Evolutionary conservation across 2,113 vertebrate genomes (phyloP), one percentile per base, ranked within the genome.

Genomic region (Amblyornis subalaris): DNA sequence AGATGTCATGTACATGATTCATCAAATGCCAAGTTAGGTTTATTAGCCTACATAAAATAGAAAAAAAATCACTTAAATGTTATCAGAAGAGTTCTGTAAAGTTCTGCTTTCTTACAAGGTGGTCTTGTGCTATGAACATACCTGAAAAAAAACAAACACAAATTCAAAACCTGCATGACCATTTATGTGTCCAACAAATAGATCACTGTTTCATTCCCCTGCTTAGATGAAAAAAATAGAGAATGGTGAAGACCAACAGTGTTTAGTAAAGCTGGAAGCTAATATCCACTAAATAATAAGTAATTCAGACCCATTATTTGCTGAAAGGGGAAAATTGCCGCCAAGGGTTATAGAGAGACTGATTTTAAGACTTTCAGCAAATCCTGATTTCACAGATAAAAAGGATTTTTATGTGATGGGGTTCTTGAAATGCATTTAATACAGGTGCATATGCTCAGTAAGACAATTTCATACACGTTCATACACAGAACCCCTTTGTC

Each of bases 71-170:
- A 45, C n/a, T 53, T 44, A 38, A 64, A 48, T 21, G 4, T 93
- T 91, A 66, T 74, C 62, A 82, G 61, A 86, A 81, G 97, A 95
- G 12, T 73, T 79, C 64, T 80, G 60, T 48, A 24, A 95, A 85
- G 47, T 85, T 78, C 36, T 87, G 76, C 40, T 82, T 95, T 55
- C 85, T 93, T 48, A 64, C 72, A 71, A 94, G 40, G 53, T 89
- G 90, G 7, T 95, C 76, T 69, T 89, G 89, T 58, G 33, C 92
- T 95, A 31, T 61, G 36, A 67, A 77, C 4, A 86, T 51, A 72
- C 14, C 4, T n/a, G 6, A 44, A 42, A 81, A 73, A 84, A 13
- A 1, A 1, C 25, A 38, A 38, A 15, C 1, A 6, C 17, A 40
- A 66, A 12, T 10, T 60, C 21, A 60, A 60, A 48, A 60, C 26